A percentile compares a stretch with the other conserved stretches of the same genome.
Conservation (phyloP, 2,888 invertebrate genomes). For the Pegoplata infirma region DNA sequence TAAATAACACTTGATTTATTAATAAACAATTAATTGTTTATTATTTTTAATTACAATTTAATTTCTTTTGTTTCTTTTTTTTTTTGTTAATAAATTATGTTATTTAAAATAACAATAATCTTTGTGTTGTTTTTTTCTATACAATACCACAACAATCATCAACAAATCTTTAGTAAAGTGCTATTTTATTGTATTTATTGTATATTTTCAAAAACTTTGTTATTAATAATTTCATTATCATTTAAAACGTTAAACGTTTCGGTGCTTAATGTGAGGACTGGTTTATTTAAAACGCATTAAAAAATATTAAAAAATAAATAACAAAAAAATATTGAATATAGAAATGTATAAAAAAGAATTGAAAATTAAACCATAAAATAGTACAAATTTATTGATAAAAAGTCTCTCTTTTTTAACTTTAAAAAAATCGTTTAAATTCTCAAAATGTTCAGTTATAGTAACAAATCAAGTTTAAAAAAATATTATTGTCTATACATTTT, state of each 20-base stretch:
- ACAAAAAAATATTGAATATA: not conserved
- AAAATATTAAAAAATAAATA: constrained; percentile 19
- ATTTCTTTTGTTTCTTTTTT: not conserved
- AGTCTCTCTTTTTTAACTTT: not conserved
- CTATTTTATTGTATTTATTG: constrained; percentile 2
- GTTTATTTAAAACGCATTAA: constrained; percentile 52
- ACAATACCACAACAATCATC: not conserved
- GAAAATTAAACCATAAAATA: constrained; percentile 12
- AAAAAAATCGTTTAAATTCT: not conserved
- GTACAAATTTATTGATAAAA: not conserved
- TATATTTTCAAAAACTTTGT: constrained; percentile 43
- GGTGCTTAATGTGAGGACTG: constrained; percentile 61
- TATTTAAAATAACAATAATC: not conserved
- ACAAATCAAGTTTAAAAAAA: constrained; percentile 28
- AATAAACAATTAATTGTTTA: too few relatives aligned
- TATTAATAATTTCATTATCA: constrained; percentile 60
- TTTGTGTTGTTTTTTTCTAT: constrained; percentile 18
- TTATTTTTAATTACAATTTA: not conserved
- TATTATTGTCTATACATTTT: constrained; percentile 25
- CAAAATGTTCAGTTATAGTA: constrained; percentile 20
- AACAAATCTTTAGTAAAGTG: not conserved
- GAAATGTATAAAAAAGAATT: constrained; percentile 35
- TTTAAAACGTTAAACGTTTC: constrained; percentile 59
- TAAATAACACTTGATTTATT: too few relatives aligned
- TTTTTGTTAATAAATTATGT: not conserved